These are phyloP conservation scores for Drymodes brunneopygia DNA, from an alignment of 2,113 vertebrate species.

Conservation along the genomic window DNA sequence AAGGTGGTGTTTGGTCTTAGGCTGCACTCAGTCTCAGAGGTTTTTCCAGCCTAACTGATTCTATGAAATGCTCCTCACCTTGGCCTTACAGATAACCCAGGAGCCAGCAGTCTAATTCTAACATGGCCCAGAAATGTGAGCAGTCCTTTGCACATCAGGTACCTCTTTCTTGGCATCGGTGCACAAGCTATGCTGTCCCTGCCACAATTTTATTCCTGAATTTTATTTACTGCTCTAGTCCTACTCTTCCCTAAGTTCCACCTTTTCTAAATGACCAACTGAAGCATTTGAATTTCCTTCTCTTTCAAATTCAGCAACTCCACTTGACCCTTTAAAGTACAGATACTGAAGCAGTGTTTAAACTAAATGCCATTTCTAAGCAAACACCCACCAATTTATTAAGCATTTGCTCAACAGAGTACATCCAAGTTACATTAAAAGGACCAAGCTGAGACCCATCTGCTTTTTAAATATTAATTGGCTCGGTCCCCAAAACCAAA, in stretches of 20 bases:
- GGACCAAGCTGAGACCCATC: slow-evolving; percentile 31
- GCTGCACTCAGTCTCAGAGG: fast-evolving
- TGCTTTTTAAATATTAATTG: slow-evolving; percentile 43
- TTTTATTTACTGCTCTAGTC: background rate
- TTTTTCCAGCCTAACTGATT: background rate
- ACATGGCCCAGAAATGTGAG: background rate
- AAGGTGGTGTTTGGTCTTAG: background rate
- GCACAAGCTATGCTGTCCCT: background rate
- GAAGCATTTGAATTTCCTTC: background rate
- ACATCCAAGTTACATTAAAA: slow-evolving; percentile 12
- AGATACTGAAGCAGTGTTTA: background rate
- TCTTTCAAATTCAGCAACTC: background rate
- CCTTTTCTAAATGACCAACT: background rate
- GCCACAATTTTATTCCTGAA: background rate
- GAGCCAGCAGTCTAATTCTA: background rate
- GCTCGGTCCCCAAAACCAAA: background rate
- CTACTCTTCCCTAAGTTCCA: background rate
- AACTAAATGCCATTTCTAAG: slow-evolving; percentile 30
- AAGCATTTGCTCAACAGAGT: slow-evolving; percentile 27
- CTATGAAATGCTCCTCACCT: background rate
- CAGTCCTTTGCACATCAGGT: background rate
- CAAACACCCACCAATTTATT: slow-evolving; percentile 10
- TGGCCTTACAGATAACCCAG: background rate
- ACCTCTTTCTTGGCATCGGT: background rate
- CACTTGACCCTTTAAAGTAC: slow-evolving; percentile 3